Evolutionary conservation across 1,140 invertebrate species (phyloP).

Genomic region (Macrosteles quadrilineatus): DNA sequence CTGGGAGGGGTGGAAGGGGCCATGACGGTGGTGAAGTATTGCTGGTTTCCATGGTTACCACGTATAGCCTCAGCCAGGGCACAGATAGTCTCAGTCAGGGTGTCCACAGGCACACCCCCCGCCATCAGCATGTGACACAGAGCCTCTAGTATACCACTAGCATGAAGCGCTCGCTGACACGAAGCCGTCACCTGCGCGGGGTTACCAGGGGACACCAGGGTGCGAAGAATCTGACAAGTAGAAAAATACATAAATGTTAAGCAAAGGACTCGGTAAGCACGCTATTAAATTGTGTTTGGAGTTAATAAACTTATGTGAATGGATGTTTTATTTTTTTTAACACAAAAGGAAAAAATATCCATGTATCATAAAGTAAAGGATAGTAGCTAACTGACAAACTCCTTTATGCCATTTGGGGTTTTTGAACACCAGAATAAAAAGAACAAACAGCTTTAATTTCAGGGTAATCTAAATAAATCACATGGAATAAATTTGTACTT

Average conservation of each 20-base stretch:
- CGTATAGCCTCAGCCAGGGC: constrained; percentile 94
- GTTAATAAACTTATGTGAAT: too few species aligned
- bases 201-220: constrained; percentile 87
- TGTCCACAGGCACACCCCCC: constrained; percentile 93
- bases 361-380: too few species aligned
- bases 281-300: too few species aligned
- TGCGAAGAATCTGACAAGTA: constrained; percentile 68
- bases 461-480: too few species aligned
- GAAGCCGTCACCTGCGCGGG: constrained; percentile 72
- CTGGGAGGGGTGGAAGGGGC: constrained; percentile 90
- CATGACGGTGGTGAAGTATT: constrained; percentile 87
- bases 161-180: constrained; percentile 88
- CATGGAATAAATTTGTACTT: too few species aligned
- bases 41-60: constrained; percentile 88
- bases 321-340: too few species aligned
- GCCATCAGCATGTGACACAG: constrained; percentile 93
- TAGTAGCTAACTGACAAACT: too few species aligned
- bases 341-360: too few species aligned
- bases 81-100: constrained; percentile 94
- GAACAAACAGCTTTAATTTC: too few species aligned
- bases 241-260: neutral
- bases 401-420: too few species aligned
- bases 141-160: constrained; percentile 76
- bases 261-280: neutral
- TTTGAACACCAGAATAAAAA: too few species aligned